These are phyloP conservation scores for Marisa cornuarietis DNA, from an alignment of 1,140 invertebrate species.

Conservation along the genomic window DNA sequence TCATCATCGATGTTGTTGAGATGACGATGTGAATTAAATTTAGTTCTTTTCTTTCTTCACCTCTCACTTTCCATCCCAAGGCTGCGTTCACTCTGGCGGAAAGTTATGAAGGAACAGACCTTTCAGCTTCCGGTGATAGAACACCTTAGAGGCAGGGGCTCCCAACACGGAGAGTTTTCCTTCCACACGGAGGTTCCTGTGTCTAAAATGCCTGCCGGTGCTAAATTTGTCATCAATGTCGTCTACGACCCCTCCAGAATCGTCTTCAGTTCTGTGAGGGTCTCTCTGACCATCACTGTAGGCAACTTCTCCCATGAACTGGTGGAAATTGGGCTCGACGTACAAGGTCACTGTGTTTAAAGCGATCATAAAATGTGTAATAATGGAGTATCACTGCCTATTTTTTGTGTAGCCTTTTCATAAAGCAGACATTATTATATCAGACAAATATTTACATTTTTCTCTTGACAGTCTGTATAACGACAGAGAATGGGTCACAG, in stretches of 20 bases:
- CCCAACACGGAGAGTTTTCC: slow-evolving; percentile 14
- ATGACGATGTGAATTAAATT: background rate
- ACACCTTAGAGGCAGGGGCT: background rate
- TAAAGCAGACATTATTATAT: no score
- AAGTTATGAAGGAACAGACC: background rate
- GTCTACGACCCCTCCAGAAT: slow-evolving; percentile 15
- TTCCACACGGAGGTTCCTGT: slow-evolving; percentile 7
- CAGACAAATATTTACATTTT: no score
- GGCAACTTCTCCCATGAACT: slow-evolving; percentile 4
- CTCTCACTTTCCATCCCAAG: background rate
- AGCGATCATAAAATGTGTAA: no score
- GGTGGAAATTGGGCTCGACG: slow-evolving; percentile 1
- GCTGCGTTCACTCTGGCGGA: slow-evolving; percentile 1
- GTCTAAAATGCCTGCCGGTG: background rate
- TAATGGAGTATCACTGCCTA: no score
- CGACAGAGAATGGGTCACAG: no score
- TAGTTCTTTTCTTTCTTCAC: background rate
- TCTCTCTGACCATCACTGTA: background rate
- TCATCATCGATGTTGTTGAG: background rate
- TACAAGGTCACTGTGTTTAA: background rate
- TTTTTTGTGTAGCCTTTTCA: no score
- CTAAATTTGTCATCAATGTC: background rate
- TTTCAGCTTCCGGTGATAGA: background rate
- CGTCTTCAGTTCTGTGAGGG: background rate
- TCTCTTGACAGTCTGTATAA: no score